Conservation (phyloP, 2,113 vertebrate species). For the Prochilodus magdalenae region DNA sequence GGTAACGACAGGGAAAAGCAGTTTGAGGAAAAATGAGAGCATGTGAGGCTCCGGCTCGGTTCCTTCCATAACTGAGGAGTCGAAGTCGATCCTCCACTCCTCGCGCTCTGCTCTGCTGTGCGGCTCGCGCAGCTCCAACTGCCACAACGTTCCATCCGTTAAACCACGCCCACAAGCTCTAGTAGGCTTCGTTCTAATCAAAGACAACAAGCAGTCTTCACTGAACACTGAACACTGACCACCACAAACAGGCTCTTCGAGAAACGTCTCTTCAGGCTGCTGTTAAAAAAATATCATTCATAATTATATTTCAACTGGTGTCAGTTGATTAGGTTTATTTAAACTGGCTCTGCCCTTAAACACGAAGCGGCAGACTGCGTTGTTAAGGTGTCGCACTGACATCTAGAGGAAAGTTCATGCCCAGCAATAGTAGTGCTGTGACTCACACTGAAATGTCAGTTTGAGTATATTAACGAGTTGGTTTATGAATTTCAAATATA, state of each 20-base stretch:
- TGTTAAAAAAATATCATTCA: background rate
- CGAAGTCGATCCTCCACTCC: background rate
- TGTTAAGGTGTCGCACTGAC: constrained; percentile 17
- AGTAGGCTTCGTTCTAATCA: background rate
- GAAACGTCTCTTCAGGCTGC: background rate
- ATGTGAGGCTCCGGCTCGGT: background rate
- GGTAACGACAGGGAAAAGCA: no score
- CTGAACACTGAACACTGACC: background rate
- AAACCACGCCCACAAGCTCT: constrained; percentile 27
- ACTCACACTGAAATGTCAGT: no score
- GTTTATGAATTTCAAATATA: no score
- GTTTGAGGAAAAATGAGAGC: background rate
- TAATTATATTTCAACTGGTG: background rate
- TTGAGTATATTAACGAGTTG: no score
- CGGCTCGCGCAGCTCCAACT: background rate
- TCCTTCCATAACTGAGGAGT: constrained; percentile 37
- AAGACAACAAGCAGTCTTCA: background rate
- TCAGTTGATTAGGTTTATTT: background rate
- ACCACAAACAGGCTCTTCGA: background rate
- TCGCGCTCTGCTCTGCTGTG: background rate
- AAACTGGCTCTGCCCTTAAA: background rate
- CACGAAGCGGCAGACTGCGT: background rate
- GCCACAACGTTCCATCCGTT: background rate
- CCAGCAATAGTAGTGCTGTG: no score
- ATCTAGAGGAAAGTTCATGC: constrained; percentile 20